phyloP scores from a whole-genome alignment of 2,113 vertebrate species.

The Ochotona princeps region DNA sequence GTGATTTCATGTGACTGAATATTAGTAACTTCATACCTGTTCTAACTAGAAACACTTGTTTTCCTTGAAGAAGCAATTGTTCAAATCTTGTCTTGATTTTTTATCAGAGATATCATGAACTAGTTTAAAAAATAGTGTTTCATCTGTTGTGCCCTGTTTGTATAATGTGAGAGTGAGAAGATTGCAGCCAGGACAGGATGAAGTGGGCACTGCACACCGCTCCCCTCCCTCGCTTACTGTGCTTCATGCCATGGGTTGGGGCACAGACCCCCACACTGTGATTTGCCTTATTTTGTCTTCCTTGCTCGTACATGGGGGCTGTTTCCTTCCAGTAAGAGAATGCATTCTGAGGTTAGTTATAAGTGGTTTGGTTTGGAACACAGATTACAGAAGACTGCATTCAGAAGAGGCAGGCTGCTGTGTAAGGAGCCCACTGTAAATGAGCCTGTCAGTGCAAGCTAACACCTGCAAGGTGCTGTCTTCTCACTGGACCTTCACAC shows the following conservation, averaged over 20 bases:
- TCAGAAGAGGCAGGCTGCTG: background rate
- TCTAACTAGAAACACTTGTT: background rate
- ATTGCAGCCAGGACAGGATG: background rate
- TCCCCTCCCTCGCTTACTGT: background rate
- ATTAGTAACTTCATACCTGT: background rate
- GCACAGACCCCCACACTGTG: background rate
- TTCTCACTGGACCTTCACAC: background rate
- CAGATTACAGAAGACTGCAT: background rate
- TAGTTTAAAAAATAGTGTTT: background rate
- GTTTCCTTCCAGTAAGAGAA: background rate
- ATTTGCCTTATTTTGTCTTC: background rate
- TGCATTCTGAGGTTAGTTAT: background rate
- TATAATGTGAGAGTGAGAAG: background rate
- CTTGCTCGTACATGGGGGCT: background rate
- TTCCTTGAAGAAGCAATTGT: background rate
- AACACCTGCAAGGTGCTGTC: background rate
- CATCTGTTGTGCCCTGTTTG: background rate
- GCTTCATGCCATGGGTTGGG: background rate
- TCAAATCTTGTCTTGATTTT: slow-evolving; percentile 36
- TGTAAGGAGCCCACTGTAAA: background rate
- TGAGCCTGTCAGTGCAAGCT: background rate
- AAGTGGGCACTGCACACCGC: background rate
- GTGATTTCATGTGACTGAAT: background rate
- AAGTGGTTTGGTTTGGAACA: background rate
- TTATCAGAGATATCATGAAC: background rate